phyloP scores from a whole-genome alignment of 2,888 invertebrate genomes.

The Charanyca ferruginea region DNA sequence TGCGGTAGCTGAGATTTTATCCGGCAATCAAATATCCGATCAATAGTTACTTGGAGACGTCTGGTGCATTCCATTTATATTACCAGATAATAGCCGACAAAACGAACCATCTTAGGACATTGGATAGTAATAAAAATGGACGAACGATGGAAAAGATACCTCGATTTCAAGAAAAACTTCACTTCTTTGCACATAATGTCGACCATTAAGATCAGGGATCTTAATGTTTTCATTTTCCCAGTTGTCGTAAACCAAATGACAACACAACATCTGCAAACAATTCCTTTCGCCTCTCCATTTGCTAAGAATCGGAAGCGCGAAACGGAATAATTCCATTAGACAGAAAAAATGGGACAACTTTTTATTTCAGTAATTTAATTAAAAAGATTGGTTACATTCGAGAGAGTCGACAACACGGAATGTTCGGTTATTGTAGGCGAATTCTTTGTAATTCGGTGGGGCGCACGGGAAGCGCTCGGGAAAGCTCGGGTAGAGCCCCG shows the following conservation, averaged over 20 bases:
- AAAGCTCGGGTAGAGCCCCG: slow-evolving; percentile 63
- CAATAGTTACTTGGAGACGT: slow-evolving; percentile 19
- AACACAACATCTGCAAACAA: slow-evolving; percentile 37
- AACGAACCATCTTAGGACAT: slow-evolving; percentile 8
- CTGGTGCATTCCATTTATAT: slow-evolving; percentile 26
- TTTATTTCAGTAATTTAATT: slow-evolving; percentile 77
- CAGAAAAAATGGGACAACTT: slow-evolving; percentile 54
- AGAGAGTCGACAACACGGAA: slow-evolving; percentile 69
- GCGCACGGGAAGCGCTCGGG: slow-evolving; percentile 59
- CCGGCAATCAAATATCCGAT: slow-evolving; percentile 16
- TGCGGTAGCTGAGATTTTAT: slow-evolving; percentile 21
- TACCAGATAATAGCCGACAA: slow-evolving; percentile 8
- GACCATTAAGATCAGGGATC: neutral
- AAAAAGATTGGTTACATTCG: slow-evolving; percentile 77
- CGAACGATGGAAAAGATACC: neutral
- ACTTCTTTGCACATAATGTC: neutral
- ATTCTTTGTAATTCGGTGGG: slow-evolving; percentile 71
- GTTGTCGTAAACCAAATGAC: slow-evolving; percentile 11
- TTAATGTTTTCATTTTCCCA: slow-evolving; percentile 2
- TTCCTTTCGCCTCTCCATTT: slow-evolving; percentile 23
- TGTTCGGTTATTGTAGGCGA: slow-evolving; percentile 77
- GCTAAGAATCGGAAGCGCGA: slow-evolving; percentile 53
- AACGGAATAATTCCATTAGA: slow-evolving; percentile 63
- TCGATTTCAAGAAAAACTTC: slow-evolving; percentile 14
- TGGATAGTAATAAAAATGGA: slow-evolving; percentile 38